These are phyloP conservation scores for Gonatopus flavifemur DNA, from an alignment of 1,140 invertebrate genomes.

Conservation along the genomic window DNA sequence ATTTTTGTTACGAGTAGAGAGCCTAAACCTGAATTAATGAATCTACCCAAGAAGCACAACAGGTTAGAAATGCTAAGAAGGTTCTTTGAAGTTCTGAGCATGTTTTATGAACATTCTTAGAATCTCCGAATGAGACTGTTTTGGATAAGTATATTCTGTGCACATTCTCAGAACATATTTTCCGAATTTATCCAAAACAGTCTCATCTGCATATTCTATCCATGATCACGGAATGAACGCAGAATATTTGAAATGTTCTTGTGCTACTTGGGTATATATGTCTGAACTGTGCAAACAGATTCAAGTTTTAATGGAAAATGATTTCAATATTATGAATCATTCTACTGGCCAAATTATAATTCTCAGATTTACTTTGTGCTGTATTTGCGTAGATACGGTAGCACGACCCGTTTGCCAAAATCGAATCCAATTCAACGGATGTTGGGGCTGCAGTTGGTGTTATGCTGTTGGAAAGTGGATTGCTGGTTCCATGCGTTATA, in stretches of 20 bases:
- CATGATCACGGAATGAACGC: no score
- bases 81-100: no score
- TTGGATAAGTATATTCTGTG: no score
- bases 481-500: neutral
- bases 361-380: neutral
- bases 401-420: conserved; percentile 29
- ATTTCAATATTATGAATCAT: neutral
- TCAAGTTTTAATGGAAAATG: neutral
- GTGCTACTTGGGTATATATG: no score
- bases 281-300: neutral
- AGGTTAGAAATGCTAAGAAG: no score
- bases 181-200: no score
- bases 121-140: no score
- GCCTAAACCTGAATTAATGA: neutral
- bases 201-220: no score
- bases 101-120: no score
- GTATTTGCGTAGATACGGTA: conserved; percentile 25
- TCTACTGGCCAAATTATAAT: neutral
- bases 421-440: conserved; percentile 23
- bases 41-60: no score
- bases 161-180: no score
- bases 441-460: neutral
- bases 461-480: neutral
- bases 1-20: neutral
- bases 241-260: no score